These are phyloP conservation scores for Drosophila aff. DNA, from an alignment of 1,140 invertebrate species.

Conservation along the genomic window DNA sequence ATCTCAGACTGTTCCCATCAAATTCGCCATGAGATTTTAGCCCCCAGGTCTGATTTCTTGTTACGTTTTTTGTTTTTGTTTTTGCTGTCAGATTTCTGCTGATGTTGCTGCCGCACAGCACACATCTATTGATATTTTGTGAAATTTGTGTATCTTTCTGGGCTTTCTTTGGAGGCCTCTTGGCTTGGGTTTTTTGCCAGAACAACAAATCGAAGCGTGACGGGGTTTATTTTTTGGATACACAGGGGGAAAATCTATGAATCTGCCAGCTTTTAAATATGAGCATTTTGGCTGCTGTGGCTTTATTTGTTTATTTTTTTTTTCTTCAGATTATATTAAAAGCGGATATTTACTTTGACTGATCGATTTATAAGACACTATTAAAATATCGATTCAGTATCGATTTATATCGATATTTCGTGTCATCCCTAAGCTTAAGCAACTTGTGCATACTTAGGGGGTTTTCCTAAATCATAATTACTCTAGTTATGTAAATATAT, in stretches of 20 bases:
- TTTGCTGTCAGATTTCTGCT: slow-evolving; percentile 11
- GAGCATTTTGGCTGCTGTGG: too few relatives aligned
- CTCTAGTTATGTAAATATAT: neutral
- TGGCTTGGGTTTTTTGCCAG: slow-evolving; percentile 10
- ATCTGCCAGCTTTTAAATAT: neutral
- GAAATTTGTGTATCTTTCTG: slow-evolving; percentile 29
- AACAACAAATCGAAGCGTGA: slow-evolving; percentile 34
- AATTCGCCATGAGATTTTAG: slow-evolving; percentile 37
- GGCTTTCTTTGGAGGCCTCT: slow-evolving; percentile 7
- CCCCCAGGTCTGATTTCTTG: slow-evolving; percentile 11
- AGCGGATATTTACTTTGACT: too few relatives aligned
- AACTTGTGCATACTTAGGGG: too few relatives aligned
- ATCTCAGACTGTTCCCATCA: slow-evolving; percentile 14
- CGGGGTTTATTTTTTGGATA: neutral
- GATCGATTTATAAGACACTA: too few relatives aligned
- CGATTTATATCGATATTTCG: too few relatives aligned
- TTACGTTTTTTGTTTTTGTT: neutral
- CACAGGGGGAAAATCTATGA: neutral
- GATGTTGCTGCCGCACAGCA: slow-evolving; percentile 9
- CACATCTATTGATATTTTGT: slow-evolving; percentile 41
- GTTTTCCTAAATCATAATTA: too few relatives aligned
- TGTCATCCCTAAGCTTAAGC: too few relatives aligned
- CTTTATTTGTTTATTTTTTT: too few relatives aligned
- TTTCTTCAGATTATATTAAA: too few relatives aligned
- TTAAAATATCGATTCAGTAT: too few relatives aligned